These are phyloP conservation scores for Melopsittacus undulatus DNA, from an alignment of 2,797 vertebrate species.

Conservation along the genomic window DNA sequence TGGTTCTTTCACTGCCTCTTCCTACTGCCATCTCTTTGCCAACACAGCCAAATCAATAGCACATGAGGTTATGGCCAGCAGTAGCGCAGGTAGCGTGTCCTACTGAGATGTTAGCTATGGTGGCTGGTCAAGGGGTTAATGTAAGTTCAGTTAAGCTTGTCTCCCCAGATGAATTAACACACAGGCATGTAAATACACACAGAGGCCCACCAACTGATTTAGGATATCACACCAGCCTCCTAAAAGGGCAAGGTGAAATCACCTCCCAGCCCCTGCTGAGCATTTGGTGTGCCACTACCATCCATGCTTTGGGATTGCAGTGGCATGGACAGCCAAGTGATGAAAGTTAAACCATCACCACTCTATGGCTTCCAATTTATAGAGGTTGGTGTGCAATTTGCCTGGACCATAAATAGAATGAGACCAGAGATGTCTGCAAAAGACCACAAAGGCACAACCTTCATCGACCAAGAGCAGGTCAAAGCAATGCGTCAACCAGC, in stretches of 20 bases:
- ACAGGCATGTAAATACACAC: accelerated
- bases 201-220: not conserved
- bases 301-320: not conserved
- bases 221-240: not conserved
- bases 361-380: not conserved
- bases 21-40: not conserved
- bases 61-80: accelerated
- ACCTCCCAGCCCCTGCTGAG: not conserved
- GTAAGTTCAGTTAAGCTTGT: not conserved
- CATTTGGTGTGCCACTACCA: not conserved
- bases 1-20: not conserved
- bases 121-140: not conserved
- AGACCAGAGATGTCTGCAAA: not conserved
- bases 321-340: accelerated
- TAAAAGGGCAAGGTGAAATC: not conserved
- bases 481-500: not conserved
- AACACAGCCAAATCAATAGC: accelerated
- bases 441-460: not conserved
- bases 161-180: not conserved
- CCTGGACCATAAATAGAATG: not conserved
- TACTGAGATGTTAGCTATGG: not conserved
- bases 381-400: not conserved
- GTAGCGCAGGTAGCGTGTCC: not conserved
- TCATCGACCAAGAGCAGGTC: accelerated
- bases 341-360: not conserved